Percentiles rank a stretch among this genome's conserved stretches.
phyloP scores from a whole-genome alignment of 64 coral and sea anemone species.

The Actinia equina region DNA sequence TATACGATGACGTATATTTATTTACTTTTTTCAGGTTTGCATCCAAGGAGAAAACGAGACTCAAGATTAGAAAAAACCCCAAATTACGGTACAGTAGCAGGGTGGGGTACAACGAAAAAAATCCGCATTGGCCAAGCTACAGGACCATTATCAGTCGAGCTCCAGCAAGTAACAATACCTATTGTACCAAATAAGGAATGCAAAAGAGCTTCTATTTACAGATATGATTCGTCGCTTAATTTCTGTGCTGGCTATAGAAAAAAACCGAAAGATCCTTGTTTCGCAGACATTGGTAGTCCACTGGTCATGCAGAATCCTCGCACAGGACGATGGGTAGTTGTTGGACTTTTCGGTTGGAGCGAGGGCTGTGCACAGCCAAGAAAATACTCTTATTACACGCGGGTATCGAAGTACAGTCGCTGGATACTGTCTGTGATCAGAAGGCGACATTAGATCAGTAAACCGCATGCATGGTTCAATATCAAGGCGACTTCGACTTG shows the following conservation, averaged over 20 bases:
- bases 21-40: conserved; percentile 49
- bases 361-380: conserved; percentile 72
- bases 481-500: not conserved
- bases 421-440: conserved; percentile 76
- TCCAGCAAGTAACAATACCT: conserved; percentile 65
- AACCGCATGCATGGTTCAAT: not conserved
- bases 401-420: conserved; percentile 74
- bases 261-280: conserved; percentile 75
- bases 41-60: conserved; percentile 66
- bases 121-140: conserved; percentile 61
- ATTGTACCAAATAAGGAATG: conserved; percentile 71
- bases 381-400: conserved; percentile 83
- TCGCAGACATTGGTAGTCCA: conserved; percentile 78
- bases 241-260: conserved; percentile 76
- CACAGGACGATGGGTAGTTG: conserved; percentile 78
- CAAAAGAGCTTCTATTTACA: conserved; percentile 68
- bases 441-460: conserved; percentile 11
- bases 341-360: conserved; percentile 89
- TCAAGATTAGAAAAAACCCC: conserved; percentile 51
- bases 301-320: conserved; percentile 77
- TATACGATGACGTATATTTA: not conserved
- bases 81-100: conserved; percentile 69
- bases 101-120: conserved; percentile 76
- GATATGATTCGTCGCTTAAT: conserved; percentile 41
- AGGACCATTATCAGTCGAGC: conserved; percentile 57